phyloP scores from a whole-genome alignment of 2,797 vertebrate genomes.

The Vireo griseus region DNA sequence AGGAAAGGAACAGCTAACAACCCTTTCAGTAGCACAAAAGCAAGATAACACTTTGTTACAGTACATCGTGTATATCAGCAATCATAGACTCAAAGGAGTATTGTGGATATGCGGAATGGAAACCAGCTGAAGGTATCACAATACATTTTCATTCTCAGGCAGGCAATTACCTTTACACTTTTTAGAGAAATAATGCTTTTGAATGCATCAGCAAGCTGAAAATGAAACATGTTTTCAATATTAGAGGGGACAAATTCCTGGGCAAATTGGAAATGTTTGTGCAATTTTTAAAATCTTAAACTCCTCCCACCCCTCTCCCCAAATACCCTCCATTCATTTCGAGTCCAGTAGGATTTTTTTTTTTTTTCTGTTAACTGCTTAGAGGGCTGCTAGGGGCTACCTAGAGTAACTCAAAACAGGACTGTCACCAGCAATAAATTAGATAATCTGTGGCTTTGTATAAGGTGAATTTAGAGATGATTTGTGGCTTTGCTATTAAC shows the following conservation, averaged over 20 bases:
- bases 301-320: background rate
- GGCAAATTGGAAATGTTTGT: background rate
- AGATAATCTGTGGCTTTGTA: background rate
- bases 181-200: constrained; percentile 6
- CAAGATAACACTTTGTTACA: background rate
- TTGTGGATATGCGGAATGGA: background rate
- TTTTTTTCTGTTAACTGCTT: background rate
- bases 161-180: background rate
- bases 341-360: background rate
- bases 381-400: background rate
- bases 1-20: background rate
- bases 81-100: background rate
- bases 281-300: background rate
- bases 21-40: background rate
- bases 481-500: constrained; percentile 12
- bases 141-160: background rate
- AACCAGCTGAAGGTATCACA: background rate
- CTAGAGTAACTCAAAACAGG: background rate
- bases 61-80: rapidly evolving
- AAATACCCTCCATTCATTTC: background rate
- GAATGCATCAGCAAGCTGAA: background rate
- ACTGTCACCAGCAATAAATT: background rate
- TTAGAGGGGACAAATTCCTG: background rate
- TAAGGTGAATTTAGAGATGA: background rate
- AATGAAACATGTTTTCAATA: background rate